Percentiles rank a stretch among this genome's conserved stretches.
phyloP scores from a whole-genome alignment of 2,888 invertebrate genomes.

The Pherbina coryleti region DNA sequence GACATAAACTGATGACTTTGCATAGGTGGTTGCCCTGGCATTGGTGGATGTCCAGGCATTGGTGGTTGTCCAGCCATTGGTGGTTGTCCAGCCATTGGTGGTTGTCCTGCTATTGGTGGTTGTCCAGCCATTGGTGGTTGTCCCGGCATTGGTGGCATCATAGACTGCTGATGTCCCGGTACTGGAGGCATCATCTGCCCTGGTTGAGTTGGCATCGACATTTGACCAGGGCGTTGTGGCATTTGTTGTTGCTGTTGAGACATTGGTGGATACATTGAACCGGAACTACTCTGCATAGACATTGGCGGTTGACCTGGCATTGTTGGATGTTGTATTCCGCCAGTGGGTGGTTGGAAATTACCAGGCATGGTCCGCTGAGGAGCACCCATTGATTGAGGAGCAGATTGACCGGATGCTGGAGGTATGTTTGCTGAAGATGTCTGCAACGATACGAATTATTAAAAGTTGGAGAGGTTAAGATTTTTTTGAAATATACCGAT shows the following conservation, averaged over 20 bases:
- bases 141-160: slow-evolving; percentile 45
- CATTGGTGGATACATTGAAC: slow-evolving; percentile 29
- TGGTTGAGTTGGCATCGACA: slow-evolving; percentile 40
- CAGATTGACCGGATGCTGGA: slow-evolving; percentile 48
- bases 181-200: slow-evolving; percentile 49
- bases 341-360: slow-evolving; percentile 16
- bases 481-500: slow-evolving; percentile 20
- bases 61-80: slow-evolving; percentile 58
- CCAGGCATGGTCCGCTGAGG: slow-evolving; percentile 37
- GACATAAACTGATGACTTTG: slow-evolving; percentile 49
- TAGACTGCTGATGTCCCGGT: slow-evolving; percentile 54
- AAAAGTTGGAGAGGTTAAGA: background rate
- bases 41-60: slow-evolving; percentile 46
- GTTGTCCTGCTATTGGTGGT: slow-evolving; percentile 54
- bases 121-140: slow-evolving; percentile 62
- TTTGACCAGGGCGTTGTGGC: slow-evolving; percentile 53
- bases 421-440: slow-evolving; percentile 45
- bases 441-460: slow-evolving; percentile 17
- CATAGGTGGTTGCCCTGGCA: slow-evolving; percentile 33
- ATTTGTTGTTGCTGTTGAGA: slow-evolving; percentile 43
- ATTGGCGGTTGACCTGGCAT: slow-evolving; percentile 28
- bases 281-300: slow-evolving; percentile 36
- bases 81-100: slow-evolving; percentile 60
- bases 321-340: slow-evolving; percentile 27
- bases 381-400: slow-evolving; percentile 39